These are phyloP conservation scores for Schizotus pectinicornis DNA, from an alignment of 2,888 invertebrate species.

Conservation along the genomic window DNA sequence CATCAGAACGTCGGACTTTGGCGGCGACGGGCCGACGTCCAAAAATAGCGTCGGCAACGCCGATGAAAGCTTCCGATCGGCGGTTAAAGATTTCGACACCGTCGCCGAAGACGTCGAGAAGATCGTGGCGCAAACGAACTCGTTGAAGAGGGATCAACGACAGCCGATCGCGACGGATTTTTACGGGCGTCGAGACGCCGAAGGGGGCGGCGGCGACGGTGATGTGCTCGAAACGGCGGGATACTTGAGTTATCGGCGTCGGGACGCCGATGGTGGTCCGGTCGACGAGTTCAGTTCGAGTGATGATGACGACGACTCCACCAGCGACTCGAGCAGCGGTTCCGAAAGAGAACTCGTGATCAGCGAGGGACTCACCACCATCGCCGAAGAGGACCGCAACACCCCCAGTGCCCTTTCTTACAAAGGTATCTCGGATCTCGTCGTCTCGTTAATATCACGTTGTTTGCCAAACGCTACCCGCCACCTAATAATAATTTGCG, in stretches of 20 bases:
- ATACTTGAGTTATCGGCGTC: constrained; percentile 18
- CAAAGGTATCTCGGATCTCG: constrained; percentile 15
- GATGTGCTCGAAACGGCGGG: constrained; percentile 17
- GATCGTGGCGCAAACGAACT: constrained; percentile 41
- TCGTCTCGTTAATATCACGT: no score
- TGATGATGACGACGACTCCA: constrained; percentile 34
- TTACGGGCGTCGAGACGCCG: constrained; percentile 9
- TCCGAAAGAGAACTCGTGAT: constrained; percentile 50
- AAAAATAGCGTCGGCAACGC: constrained; percentile 48
- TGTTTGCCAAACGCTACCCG: no score
- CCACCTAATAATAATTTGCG: no score
- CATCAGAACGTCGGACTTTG: background rate
- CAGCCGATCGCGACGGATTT: constrained; percentile 30
- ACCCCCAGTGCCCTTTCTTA: constrained; percentile 43
- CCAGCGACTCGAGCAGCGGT: constrained; percentile 41
- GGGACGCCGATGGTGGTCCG: constrained; percentile 20
- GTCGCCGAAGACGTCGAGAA: constrained; percentile 55
- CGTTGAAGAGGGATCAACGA: constrained; percentile 34
- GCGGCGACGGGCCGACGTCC: constrained; percentile 27
- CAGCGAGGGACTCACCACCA: constrained; percentile 55
- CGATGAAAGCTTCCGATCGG: constrained; percentile 50
- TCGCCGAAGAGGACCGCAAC: constrained; percentile 55
- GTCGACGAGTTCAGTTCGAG: constrained; percentile 28
- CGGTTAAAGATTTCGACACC: constrained; percentile 54
- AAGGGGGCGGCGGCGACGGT: constrained; percentile 28